Percentiles rank a stretch among this genome's conserved stretches.
Evolutionary conservation across 1,140 invertebrate genomes (phyloP).

Genomic region (Conus betulinus): DNA sequence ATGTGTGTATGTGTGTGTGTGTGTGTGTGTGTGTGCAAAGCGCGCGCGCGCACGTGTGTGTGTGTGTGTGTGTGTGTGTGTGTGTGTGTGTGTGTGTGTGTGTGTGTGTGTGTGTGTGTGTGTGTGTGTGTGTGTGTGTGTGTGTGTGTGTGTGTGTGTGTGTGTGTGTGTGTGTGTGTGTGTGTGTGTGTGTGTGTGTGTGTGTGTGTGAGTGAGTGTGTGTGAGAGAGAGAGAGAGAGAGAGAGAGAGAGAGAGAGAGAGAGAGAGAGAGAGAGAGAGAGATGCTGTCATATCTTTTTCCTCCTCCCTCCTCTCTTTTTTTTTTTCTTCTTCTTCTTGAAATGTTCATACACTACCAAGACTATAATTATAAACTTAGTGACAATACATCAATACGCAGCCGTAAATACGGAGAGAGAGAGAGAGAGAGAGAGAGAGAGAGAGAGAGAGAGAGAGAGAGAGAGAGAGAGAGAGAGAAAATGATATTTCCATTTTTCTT

Average conservation of each 20-base stretch:
- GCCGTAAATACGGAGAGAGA: no score
- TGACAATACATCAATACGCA: no score
- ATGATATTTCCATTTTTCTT: no score
- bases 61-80: constrained; percentile 10
- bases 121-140: neutral
- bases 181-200: constrained; percentile 9
- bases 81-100: constrained; percentile 14
- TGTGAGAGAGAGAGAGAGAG: constrained; percentile 18
- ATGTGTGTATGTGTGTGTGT: neutral
- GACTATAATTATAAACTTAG: no score
- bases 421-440: no score
- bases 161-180: neutral
- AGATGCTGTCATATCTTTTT: no score
- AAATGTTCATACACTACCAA: no score
- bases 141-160: neutral
- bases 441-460: no score
- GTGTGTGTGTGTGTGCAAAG: constrained; percentile 4
- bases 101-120: constrained; percentile 3
- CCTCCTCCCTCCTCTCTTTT: no score
- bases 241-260: constrained; percentile 18
- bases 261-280: constrained; percentile 20
- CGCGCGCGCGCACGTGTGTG: no score
- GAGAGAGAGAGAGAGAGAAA: no score
- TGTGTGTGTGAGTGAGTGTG: neutral
- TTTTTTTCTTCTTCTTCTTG: no score